Base-by-base conservation (phyloP, 2,888 invertebrate genomes). In the Platycheirus rosarum region DNA sequence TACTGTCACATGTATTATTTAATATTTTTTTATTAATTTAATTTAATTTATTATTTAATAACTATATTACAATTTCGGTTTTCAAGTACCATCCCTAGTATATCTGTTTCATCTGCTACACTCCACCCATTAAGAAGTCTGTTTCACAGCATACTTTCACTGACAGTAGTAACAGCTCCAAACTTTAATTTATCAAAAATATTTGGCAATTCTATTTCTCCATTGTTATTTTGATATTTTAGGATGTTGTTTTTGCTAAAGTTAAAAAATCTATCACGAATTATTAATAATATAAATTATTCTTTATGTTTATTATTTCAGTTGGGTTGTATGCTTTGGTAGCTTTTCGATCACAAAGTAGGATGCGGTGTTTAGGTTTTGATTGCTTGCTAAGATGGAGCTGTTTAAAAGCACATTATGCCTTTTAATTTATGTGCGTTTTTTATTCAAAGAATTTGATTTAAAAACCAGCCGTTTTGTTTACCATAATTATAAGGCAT, bases 331-430 rank as follows among this genome's bases (percentile, higher is more conserved):
- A 23, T 29, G 29, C 13, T 32, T 44, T 44, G 3, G 44, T 18
- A 16, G 16, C 29, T 32, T 60, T 44, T 6, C 16, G 26, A 60
- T 29, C 42, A 6, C 14, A 14, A 11, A 60, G 60, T 2, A 60
- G 29, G 5, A 62, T 62, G 1, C 18, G 2, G n/a, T 16, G 44
- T 46, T 62, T 62, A 1, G 32, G 44, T 8, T 60, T 29, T 6
- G 44, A 29, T 32, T 62, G 60, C 11, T 60, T 44, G 20, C 60
- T 62, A 5, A 13, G 44, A 44, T 44, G 32, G 14, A 8, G 51
- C 16, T 51, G 51, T 5, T 16, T 53, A 2, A 29, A 53, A 14
- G 16, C 9, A 26, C 44, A n/a, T 8, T 26, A 26, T 49, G 49
- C 26, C 48, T 7, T 49, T 49, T 7, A 49, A n/a, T 49, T 49